Evolutionary conservation across 2,113 vertebrate species (phyloP), one percentile per base, ranked within the genome.

Genomic region (Rhodinocichla rosea): DNA sequence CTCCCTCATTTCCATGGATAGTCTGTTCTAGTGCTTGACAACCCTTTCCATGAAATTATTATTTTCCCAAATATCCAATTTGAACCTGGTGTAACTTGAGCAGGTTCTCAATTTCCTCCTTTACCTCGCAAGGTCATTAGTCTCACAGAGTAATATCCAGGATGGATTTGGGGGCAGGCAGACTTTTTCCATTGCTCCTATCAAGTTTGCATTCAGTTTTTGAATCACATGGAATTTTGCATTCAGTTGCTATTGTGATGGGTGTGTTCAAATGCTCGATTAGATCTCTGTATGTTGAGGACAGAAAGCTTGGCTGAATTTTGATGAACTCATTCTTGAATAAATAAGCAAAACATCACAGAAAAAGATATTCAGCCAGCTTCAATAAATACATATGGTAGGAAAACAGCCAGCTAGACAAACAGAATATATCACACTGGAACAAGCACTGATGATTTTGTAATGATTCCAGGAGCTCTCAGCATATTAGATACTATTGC

Each of bases 311-410:
- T 71, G 64, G 88, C 88, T 96, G 93, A 93, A 95, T 95, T 86
- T 75, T 77, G 71, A 96, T 89, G 86, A 95, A 92, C 62, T 89
- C 10, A 0, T 56, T 94, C 87, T 84, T 87, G 91, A 96, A 90
- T 84, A 96, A 95, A 95, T 79, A 95, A 93, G 88, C 73, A 92
- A 94, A 93, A 81, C 67, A 87, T 80, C 83, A 71, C 26, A 27
- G 69, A 93, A 37, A 40, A 68, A 92, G 90, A 89, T 82, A 40
- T 87, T 87, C 88, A 92, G 94, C 69, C 88, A 92, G 90, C 76
- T 90, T 95, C 94, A 88, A 89, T 83, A 96, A 95, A 90, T 87
- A 94, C 85, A 84, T 92, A 92, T 60, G 88, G 85, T 83, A 90
- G 83, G 85, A 90, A 86, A 90, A 30, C 80, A 94, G 85, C 76